Percentiles rank a stretch among this genome's conserved stretches.
Conservation (phyloP, 2,113 vertebrate species). For the Piprites chloris region DNA sequence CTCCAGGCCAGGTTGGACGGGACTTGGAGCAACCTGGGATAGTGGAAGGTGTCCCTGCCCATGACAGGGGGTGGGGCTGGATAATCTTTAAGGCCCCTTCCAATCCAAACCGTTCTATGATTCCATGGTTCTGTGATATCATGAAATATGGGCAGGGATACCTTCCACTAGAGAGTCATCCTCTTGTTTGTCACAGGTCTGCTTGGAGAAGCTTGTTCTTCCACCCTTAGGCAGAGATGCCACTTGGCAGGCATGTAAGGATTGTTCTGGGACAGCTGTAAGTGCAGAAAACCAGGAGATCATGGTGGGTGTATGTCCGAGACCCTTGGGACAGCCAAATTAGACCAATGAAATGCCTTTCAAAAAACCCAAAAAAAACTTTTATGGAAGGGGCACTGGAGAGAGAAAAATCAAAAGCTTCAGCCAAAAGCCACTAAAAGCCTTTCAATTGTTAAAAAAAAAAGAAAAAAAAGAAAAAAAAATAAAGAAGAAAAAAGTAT, state of each 20-base stretch:
- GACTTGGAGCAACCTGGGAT: background rate
- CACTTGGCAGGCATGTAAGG: background rate
- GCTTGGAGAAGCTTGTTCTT: background rate
- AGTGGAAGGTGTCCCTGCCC: background rate
- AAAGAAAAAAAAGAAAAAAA: background rate
- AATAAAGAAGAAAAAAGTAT: conserved; percentile 2
- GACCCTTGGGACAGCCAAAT: background rate
- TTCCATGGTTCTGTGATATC: background rate
- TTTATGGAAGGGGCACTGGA: background rate
- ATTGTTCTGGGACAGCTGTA: background rate
- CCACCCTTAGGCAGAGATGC: background rate
- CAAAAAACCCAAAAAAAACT: background rate
- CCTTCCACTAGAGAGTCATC: background rate
- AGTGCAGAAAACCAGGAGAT: fast-evolving
- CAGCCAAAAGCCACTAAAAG: background rate
- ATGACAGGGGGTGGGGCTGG: background rate
- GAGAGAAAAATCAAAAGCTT: background rate
- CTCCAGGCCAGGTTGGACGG: background rate
- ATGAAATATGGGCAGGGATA: background rate
- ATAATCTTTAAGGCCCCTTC: background rate
- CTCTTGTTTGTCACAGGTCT: background rate
- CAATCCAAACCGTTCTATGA: background rate
- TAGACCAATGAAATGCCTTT: background rate
- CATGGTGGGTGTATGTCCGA: background rate
- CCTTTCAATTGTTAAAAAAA: background rate